phyloP scores from a whole-genome alignment of 2,888 invertebrate species.

The Drosophila antonietae region DNA sequence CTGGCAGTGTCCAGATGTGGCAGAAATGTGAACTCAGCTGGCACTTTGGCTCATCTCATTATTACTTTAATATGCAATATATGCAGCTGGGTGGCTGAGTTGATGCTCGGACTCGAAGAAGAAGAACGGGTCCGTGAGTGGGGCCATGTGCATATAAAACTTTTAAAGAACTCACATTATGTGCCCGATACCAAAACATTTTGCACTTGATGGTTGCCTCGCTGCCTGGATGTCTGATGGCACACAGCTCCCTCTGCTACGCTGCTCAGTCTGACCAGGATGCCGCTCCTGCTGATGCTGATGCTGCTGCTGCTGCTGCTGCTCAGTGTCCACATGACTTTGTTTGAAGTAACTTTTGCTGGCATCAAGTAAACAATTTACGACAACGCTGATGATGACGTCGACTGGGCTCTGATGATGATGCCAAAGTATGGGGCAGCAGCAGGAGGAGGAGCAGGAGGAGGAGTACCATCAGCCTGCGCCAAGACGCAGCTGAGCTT shows the following conservation, averaged over 20 bases:
- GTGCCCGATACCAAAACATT: conserved; percentile 57
- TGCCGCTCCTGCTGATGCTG: conserved; percentile 12
- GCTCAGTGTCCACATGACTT: conserved; percentile 74
- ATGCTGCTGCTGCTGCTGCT: conserved; percentile 24
- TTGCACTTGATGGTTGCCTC: conserved; percentile 62
- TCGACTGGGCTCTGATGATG: conserved; percentile 58
- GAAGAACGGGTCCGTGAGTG: conserved; percentile 11
- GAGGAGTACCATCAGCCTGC: neutral
- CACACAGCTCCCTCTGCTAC: neutral
- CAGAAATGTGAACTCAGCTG: conserved; percentile 37
- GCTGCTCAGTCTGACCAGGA: neutral
- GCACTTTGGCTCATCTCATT: conserved; percentile 58
- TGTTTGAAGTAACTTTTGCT: conserved; percentile 78
- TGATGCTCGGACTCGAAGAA: neutral
- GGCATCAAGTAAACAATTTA: conserved; percentile 79
- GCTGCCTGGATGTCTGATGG: conserved; percentile 29
- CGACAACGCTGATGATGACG: conserved; percentile 78
- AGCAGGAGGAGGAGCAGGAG: neutral
- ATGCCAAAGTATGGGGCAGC: neutral
- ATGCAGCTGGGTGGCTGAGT: conserved; percentile 18
- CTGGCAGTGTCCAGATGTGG: conserved; percentile 44
- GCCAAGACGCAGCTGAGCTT: conserved; percentile 52
- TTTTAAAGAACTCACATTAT: conserved; percentile 78
- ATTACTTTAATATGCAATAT: conserved; percentile 60
- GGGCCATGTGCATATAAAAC: conserved; percentile 66